These are phyloP conservation scores for Phrynocephalus versicolor DNA, from an alignment of 2,113 vertebrate genomes.

Conservation along the genomic window DNA sequence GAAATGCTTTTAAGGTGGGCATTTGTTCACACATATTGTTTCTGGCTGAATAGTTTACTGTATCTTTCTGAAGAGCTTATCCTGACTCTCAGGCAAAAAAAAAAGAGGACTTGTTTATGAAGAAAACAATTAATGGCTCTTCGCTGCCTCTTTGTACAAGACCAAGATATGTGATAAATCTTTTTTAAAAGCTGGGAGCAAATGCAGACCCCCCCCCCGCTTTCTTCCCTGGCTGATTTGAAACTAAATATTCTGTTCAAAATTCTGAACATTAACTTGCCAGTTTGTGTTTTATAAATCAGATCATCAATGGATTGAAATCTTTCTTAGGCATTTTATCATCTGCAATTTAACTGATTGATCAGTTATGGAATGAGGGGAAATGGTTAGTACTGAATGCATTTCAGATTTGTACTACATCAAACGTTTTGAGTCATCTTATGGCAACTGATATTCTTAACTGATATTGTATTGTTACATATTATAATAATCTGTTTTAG, in stretches of 20 bases:
- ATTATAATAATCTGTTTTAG: too few species aligned
- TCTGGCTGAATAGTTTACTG: not conserved
- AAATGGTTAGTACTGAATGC: not conserved
- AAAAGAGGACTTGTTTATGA: slow-evolving; percentile 17
- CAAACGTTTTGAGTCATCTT: too few species aligned
- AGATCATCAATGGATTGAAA: too few species aligned
- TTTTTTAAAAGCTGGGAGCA: not conserved
- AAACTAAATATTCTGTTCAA: not conserved
- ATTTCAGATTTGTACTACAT: not conserved
- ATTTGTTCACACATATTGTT: slow-evolving; percentile 13
- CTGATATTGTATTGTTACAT: too few species aligned
- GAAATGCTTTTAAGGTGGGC: not conserved
- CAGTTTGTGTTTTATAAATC: not conserved
- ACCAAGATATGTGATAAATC: too few species aligned
- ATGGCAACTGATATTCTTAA: too few species aligned
- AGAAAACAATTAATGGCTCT: not conserved
- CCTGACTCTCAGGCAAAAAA: not conserved
- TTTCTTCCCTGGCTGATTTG: not conserved
- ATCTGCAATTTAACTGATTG: not conserved
- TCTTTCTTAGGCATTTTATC: not conserved
- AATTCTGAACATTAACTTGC: not conserved
- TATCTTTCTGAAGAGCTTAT: not conserved
- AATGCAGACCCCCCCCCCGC: not conserved
- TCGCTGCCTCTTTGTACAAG: not conserved
- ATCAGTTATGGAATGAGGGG: not conserved